Conservation (phyloP, 2,888 invertebrate genomes). For the Rhagonycha lutea region DNA sequence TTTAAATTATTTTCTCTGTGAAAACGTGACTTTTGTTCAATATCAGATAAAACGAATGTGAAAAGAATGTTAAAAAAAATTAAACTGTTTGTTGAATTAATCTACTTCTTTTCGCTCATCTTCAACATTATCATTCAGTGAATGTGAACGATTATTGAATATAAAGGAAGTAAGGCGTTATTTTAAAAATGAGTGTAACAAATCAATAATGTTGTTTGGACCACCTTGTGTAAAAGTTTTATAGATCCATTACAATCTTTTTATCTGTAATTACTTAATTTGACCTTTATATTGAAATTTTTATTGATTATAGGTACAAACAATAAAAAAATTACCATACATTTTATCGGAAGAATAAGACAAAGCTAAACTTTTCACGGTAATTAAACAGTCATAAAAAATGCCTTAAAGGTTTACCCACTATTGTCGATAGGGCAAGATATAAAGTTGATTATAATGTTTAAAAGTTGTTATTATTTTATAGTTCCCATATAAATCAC, state of each 20-base stretch:
- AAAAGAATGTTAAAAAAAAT: too few species aligned
- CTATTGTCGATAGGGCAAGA: constrained; percentile 24
- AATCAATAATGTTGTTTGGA: neutral
- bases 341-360: neutral
- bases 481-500: constrained; percentile 28
- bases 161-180: neutral
- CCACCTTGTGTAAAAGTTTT: neutral
- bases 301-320: neutral
- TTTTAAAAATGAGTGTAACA: neutral
- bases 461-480: constrained; percentile 26
- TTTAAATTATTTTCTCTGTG: too few species aligned
- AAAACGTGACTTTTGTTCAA: too few species aligned
- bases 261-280: neutral
- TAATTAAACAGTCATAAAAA: constrained; percentile 20
- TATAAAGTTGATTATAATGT: constrained; percentile 27
- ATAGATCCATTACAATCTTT: neutral
- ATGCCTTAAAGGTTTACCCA: constrained; percentile 20
- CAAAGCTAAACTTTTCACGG: constrained; percentile 14
- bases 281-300: neutral
- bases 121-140: too few species aligned
- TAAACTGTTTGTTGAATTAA: too few species aligned
- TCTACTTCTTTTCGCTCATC: too few species aligned
- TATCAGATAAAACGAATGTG: too few species aligned
- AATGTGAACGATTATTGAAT: neutral
- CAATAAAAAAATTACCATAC: neutral